phyloP scores from a whole-genome alignment of 2,888 invertebrate genomes.

The Erebia palarica region DNA sequence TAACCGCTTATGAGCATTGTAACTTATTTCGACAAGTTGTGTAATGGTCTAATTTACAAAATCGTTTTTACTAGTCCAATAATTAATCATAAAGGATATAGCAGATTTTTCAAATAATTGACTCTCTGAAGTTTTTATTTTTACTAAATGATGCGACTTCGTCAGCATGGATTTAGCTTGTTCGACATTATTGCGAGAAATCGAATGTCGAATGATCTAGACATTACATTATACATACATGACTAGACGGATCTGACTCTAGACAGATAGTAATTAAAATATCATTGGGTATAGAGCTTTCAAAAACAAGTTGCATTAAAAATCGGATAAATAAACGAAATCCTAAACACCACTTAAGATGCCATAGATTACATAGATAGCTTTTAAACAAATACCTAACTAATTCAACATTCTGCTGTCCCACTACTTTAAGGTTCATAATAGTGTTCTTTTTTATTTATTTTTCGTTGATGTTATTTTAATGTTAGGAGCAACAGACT shows the following conservation, averaged over 20 bases:
- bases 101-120: neutral
- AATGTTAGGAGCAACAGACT: constrained; percentile 25
- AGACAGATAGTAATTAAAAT: too few species aligned
- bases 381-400: constrained; percentile 35
- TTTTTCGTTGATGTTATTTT: constrained; percentile 31
- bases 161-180: too few species aligned
- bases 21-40: neutral
- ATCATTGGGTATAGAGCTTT: neutral
- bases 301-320: neutral
- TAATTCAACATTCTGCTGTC: constrained; percentile 48
- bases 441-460: constrained; percentile 22
- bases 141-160: neutral
- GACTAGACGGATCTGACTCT: too few species aligned
- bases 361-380: constrained; percentile 47
- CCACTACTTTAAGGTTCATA: constrained; percentile 32
- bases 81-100: neutral
- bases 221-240: too few species aligned
- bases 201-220: too few species aligned
- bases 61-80: neutral
- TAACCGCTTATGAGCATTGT: neutral
- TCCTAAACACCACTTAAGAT: constrained; percentile 57
- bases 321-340: neutral
- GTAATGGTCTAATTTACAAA: neutral
- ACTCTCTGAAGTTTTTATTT: neutral
- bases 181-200: too few species aligned